Conservation (phyloP, 2,888 invertebrate species). For the Tubulanus polymorphus region DNA sequence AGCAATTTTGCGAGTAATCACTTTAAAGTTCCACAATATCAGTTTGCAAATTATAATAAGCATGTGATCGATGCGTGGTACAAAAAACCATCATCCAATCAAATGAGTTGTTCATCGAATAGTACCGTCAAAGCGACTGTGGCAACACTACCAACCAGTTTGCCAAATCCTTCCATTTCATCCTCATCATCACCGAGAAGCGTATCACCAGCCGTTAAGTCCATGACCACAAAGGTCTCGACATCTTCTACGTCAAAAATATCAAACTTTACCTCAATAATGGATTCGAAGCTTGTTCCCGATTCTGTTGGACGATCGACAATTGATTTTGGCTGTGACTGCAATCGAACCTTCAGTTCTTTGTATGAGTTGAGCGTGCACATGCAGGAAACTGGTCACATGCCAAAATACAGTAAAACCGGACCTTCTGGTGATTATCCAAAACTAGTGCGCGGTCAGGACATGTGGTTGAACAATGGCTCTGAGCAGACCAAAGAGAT, state of each 20-base stretch:
- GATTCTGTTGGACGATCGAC: slow-evolving; percentile 2
- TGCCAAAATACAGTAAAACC: slow-evolving; percentile 64
- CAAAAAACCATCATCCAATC: not conserved
- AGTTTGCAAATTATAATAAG: not conserved
- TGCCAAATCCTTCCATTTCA: too few species aligned
- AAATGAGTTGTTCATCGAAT: too few species aligned
- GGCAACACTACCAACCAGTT: not conserved
- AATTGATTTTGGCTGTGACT: slow-evolving; percentile 20
- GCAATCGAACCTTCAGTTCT: slow-evolving; percentile 40
- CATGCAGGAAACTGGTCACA: slow-evolving; percentile 80
- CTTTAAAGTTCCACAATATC: not conserved
- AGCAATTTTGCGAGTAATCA: not conserved
- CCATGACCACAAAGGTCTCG: not conserved
- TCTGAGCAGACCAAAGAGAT: slow-evolving; percentile 94
- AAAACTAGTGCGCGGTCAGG: slow-evolving; percentile 93
- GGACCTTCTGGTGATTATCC: slow-evolving; percentile 45
- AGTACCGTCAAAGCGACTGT: too few species aligned
- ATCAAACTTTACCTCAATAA: not conserved
- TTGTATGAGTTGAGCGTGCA: slow-evolving; percentile 49
- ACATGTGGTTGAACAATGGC: slow-evolving; percentile 96
- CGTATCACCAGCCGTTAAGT: not conserved
- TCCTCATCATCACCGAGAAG: not conserved
- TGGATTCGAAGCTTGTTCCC: not conserved
- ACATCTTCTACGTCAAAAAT: not conserved
- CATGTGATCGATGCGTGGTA: not conserved